Evolutionary conservation across 2,888 invertebrate genomes (phyloP).

Genomic region (Macrophya alboannulata): DNA sequence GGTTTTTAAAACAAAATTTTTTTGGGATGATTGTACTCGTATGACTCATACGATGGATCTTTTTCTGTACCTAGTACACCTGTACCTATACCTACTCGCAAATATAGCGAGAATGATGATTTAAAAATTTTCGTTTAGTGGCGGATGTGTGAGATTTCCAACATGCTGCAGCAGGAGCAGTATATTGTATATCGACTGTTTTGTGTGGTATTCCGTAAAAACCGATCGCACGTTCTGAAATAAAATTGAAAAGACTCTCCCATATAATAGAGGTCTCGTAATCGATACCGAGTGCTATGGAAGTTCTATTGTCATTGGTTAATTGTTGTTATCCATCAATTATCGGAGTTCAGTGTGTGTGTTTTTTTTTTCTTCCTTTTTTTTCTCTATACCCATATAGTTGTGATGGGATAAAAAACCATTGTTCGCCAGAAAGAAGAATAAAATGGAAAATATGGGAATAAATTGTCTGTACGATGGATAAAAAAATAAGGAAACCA

Average conservation of each 20-base stretch:
- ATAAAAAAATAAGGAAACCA: not conserved
- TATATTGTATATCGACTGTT: not conserved
- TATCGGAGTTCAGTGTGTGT: not conserved
- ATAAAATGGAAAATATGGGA: not conserved
- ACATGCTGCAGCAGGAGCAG: not conserved
- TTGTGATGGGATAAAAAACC: not conserved
- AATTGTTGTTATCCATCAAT: constrained; percentile 42
- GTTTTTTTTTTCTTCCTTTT: not conserved
- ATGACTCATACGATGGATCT: not conserved
- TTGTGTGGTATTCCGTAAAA: constrained; percentile 26
- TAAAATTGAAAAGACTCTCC: constrained; percentile 19
- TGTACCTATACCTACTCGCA: too few relatives aligned
- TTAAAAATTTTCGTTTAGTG: not conserved
- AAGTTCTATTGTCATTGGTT: constrained; percentile 39
- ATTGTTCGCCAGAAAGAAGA: not conserved
- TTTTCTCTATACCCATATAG: not conserved
- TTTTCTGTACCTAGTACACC: too few relatives aligned
- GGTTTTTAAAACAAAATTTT: not conserved
- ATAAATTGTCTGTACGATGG: not conserved
- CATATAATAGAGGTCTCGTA: constrained; percentile 24
- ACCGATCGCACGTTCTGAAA: constrained; percentile 41
- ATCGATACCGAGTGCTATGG: constrained; percentile 39
- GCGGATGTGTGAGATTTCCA: not conserved
- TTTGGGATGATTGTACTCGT: not conserved
- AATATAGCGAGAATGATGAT: not conserved